phyloP scores from a whole-genome alignment of 1,140 invertebrate species.

The Leptinotarsa texana region DNA sequence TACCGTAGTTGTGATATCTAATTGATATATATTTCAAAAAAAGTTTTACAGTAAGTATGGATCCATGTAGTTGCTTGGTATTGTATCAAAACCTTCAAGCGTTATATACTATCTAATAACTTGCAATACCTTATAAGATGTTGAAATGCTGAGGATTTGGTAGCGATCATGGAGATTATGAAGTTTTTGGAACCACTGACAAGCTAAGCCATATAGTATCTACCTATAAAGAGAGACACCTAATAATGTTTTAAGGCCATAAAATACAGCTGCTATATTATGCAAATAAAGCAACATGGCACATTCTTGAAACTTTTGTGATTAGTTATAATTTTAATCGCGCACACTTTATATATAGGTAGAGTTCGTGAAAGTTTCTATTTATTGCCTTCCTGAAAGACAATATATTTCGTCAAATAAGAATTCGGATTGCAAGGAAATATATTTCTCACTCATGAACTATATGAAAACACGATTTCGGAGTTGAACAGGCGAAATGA shows the following conservation, averaged over 20 bases:
- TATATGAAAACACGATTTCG: neutral
- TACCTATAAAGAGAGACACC: conserved; percentile 35
- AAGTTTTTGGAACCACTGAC: conserved; percentile 28
- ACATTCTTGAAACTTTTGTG: conserved; percentile 36
- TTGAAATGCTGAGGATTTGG: neutral
- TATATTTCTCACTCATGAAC: neutral
- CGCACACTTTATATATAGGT: conserved; percentile 21
- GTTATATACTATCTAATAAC: too few relatives aligned
- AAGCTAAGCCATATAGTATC: conserved; percentile 12
- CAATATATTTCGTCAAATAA: conserved; percentile 21
- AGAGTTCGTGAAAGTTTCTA: conserved; percentile 17
- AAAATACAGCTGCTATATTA: conserved; percentile 39
- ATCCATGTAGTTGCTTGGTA: too few relatives aligned
- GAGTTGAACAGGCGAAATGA: neutral
- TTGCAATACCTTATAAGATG: neutral
- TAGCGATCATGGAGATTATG: neutral
- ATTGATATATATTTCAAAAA: too few relatives aligned
- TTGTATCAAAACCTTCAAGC: too few relatives aligned
- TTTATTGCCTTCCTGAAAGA: conserved; percentile 15
- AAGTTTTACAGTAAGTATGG: too few relatives aligned
- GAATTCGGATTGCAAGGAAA: conserved; percentile 6
- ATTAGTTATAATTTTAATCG: conserved; percentile 36
- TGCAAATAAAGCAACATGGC: conserved; percentile 36
- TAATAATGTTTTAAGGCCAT: conserved; percentile 38
- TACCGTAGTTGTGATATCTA: too few relatives aligned